Evolutionary conservation across 2,888 invertebrate species (phyloP).

Genomic region (Elysia crispata): DNA sequence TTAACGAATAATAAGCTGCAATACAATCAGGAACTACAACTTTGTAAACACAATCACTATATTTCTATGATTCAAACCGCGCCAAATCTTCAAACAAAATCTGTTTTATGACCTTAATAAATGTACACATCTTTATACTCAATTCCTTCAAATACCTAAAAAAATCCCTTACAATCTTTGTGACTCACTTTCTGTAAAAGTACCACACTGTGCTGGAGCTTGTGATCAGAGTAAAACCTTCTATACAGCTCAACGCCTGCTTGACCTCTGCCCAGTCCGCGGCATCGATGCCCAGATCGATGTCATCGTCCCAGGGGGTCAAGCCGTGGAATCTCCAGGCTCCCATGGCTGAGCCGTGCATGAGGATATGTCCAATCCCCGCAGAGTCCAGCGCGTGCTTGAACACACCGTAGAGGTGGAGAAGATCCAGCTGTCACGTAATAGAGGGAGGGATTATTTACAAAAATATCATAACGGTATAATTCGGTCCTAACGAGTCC

Average conservation of each 20-base stretch:
- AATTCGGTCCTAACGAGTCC: no score
- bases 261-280: not conserved
- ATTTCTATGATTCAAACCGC: no score
- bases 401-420: not conserved
- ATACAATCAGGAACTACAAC: no score
- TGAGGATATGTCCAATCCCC: not conserved
- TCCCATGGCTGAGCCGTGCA: not conserved
- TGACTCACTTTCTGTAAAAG: slow-evolving; percentile 33
- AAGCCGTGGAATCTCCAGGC: slow-evolving; percentile 2
- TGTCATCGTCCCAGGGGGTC: slow-evolving; percentile 29
- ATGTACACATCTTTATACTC: no score
- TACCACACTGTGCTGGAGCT: slow-evolving; percentile 37
- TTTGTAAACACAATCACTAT: no score
- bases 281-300: slow-evolving; percentile 1
- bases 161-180: no score
- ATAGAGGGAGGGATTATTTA: no score
- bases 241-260: slow-evolving; percentile 3
- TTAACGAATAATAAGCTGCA: no score
- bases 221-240: slow-evolving; percentile 24
- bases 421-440: not conserved
- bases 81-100: no score
- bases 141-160: no score
- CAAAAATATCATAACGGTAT: no score
- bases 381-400: not conserved
- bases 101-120: no score